These are phyloP conservation scores for Prosapia bicincta DNA, from an alignment of 2,888 invertebrate genomes.

Conservation along the genomic window DNA sequence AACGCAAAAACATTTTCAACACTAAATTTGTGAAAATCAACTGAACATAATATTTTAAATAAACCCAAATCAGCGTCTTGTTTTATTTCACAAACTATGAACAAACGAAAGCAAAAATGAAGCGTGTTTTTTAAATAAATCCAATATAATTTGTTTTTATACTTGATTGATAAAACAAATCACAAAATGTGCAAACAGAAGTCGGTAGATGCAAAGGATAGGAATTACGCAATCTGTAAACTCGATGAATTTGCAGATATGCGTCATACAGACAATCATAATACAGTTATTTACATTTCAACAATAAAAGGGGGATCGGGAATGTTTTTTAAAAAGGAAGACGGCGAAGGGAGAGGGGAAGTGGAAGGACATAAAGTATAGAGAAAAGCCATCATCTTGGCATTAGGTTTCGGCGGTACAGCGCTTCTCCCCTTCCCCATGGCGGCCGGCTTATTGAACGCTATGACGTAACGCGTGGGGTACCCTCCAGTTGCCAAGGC, in stretches of 20 bases:
- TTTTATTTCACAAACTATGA: too few species aligned
- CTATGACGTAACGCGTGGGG: background rate
- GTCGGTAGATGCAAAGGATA: background rate
- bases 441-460: background rate
- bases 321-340: constrained; percentile 7
- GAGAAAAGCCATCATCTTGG: background rate
- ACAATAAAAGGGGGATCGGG: background rate
- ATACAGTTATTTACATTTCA: background rate
- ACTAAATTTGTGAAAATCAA: too few species aligned
- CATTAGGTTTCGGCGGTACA: background rate
- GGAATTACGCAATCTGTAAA: background rate
- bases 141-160: too few species aligned
- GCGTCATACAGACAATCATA: background rate
- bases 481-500: background rate
- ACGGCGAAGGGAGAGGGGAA: background rate
- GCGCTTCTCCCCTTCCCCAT: background rate
- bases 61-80: too few species aligned
- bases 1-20: too few species aligned
- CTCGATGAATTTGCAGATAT: background rate
- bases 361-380: constrained; percentile 10
- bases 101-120: too few species aligned
- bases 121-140: too few species aligned
- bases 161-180: background rate
- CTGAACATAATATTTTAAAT: too few species aligned
- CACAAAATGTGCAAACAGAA: background rate